Percentiles rank a stretch among this genome's conserved stretches.
phyloP scores from a whole-genome alignment of 2,888 invertebrate species.

The Tethea ocularis region DNA sequence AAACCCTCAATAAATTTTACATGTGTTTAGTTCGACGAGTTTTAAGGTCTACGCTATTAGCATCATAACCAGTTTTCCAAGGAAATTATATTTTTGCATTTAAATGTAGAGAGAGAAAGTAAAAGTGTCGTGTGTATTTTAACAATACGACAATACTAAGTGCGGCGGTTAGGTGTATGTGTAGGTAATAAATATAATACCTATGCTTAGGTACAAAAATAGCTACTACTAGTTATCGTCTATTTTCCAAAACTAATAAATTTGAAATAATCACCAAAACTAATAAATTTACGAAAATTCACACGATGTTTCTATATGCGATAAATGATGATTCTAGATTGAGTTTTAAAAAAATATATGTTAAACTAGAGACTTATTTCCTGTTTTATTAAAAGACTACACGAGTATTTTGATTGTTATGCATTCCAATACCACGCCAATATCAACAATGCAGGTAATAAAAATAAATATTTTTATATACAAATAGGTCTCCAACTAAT shows the following conservation, averaged over 20 bases:
- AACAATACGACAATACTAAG: background rate
- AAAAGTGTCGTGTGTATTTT: background rate
- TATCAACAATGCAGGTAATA: background rate
- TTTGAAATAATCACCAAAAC: background rate
- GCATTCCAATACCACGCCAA: background rate
- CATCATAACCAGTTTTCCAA: background rate
- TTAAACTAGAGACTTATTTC: too few relatives aligned
- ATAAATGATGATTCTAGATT: too few relatives aligned
- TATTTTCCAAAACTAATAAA: too few relatives aligned
- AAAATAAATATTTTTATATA: background rate
- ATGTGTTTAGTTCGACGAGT: background rate
- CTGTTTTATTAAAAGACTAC: background rate
- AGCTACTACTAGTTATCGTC: too few relatives aligned
- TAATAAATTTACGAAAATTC: background rate
- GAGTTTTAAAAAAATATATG: too few relatives aligned
- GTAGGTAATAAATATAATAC: too few relatives aligned
- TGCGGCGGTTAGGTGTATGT: background rate
- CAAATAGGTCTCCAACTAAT: background rate
- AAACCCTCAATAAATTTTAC: background rate
- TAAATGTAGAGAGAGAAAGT: background rate
- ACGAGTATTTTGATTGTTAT: background rate
- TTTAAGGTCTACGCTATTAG: background rate
- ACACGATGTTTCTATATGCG: background rate
- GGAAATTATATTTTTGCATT: background rate
- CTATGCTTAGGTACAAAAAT: too few relatives aligned